These are phyloP conservation scores for Cnemophilus loriae DNA, from an alignment of 2,113 vertebrate species.

Conservation along the genomic window DNA sequence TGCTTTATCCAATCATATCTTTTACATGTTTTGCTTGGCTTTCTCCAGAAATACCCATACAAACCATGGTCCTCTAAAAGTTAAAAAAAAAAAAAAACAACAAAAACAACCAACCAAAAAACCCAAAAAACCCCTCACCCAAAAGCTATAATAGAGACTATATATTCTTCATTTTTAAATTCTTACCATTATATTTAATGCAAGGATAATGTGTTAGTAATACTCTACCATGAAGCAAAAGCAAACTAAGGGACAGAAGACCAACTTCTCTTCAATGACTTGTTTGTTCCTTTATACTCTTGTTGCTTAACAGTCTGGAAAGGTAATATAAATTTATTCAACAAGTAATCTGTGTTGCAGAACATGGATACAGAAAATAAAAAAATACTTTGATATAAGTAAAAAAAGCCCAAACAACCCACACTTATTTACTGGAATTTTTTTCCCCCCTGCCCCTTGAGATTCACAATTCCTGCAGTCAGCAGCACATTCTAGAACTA, in stretches of 20 bases:
- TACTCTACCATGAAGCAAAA: not conserved
- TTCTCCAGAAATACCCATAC: not conserved
- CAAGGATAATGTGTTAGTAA: not conserved
- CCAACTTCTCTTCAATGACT: not conserved
- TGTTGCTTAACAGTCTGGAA: not conserved
- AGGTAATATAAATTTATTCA: not conserved
- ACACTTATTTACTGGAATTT: not conserved
- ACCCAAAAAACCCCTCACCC: too few relatives aligned
- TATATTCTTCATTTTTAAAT: not conserved
- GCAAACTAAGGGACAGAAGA: not conserved
- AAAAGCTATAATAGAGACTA: not conserved
- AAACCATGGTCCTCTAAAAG: not conserved
- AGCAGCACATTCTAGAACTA: slow-evolving; percentile 1
- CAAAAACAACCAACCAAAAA: too few relatives aligned
- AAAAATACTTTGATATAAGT: not conserved
- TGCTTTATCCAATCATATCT: not conserved
- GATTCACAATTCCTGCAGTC: not conserved
- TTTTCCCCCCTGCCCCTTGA: rapidly evolving
- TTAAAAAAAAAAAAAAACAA: not conserved
- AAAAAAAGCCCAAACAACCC: not conserved
- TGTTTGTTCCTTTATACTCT: not conserved
- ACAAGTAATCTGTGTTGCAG: not conserved
- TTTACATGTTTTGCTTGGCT: not conserved
- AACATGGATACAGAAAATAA: not conserved
- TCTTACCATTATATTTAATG: not conserved